Evolutionary conservation across 2,797 vertebrate genomes (phyloP).

Genomic region (Rhodeus uyekii): DNA sequence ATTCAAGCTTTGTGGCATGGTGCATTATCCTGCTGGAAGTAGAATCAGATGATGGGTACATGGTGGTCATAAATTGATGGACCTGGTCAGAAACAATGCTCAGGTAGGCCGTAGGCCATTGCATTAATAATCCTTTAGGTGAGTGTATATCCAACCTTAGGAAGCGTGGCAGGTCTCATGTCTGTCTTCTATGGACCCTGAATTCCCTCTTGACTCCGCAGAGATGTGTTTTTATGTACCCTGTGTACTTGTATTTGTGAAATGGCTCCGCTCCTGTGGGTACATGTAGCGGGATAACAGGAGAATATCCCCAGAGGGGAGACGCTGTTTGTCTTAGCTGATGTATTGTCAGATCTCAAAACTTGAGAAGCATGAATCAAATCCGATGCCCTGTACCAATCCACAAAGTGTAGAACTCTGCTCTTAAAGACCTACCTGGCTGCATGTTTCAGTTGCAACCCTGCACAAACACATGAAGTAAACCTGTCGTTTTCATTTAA

Average conservation of each 20-base stretch:
- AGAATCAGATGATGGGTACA: no score
- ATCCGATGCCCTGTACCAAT: not conserved
- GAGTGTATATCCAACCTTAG: not conserved
- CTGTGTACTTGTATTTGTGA: constrained; percentile 40
- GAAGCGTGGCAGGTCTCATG: not conserved
- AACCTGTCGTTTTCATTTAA: not conserved
- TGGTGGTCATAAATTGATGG: no score
- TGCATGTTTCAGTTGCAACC: not conserved
- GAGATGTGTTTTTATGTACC: constrained; percentile 18
- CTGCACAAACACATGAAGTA: not conserved
- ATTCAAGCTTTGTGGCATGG: no score
- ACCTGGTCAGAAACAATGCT: no score
- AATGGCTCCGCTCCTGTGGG: constrained; percentile 13
- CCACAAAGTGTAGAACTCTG: not conserved
- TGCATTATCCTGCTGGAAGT: no score
- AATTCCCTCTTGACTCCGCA: constrained; percentile 7
- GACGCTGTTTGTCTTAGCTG: not conserved
- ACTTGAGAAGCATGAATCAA: not conserved
- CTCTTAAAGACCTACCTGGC: not conserved
- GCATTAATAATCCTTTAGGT: no score
- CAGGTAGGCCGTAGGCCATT: no score
- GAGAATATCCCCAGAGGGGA: not conserved
- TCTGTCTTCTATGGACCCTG: not conserved
- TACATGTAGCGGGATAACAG: not conserved
- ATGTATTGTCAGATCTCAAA: not conserved